These are phyloP conservation scores for Protomyctophum bolini DNA, from an alignment of 2,113 vertebrate genomes.

Conservation along the genomic window DNA sequence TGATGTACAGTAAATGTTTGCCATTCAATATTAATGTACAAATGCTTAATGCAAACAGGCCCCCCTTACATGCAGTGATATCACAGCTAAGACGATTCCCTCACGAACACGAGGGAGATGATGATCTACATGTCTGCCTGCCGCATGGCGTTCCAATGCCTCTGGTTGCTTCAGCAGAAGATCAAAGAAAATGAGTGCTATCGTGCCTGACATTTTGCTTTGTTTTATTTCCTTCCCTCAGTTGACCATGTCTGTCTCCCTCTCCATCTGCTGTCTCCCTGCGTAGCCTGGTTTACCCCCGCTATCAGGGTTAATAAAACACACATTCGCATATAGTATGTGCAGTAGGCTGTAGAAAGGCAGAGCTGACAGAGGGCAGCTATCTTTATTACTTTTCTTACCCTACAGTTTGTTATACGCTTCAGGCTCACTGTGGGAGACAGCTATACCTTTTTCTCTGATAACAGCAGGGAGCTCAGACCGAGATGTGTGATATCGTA, in stretches of 20 bases:
- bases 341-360: conserved; percentile 16
- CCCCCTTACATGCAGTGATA: conserved; percentile 3
- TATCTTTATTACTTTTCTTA: conserved; percentile 45
- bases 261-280: conserved; percentile 4
- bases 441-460: conserved; percentile 39
- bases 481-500: conserved; percentile 13
- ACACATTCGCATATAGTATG: conserved; percentile 30
- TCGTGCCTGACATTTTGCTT: conserved; percentile 56
- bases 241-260: conserved; percentile 21
- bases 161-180: conserved; percentile 30
- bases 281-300: conserved; percentile 21
- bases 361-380: conserved; percentile 34
- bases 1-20: conserved; percentile 47
- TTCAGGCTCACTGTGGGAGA: conserved; percentile 40
- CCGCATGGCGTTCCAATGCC: background rate
- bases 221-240: conserved; percentile 21
- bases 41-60: conserved; percentile 39
- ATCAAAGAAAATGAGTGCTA: conserved; percentile 56
- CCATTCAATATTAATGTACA: conserved; percentile 43
- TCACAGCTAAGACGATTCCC: conserved; percentile 29
- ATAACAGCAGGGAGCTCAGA: conserved; percentile 49
- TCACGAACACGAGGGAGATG: conserved; percentile 1
- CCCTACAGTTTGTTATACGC: conserved; percentile 16
- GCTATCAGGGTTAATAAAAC: conserved; percentile 19
- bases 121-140: conserved; percentile 20